Conservation (phyloP, 2,888 invertebrate genomes). For the Lissonota sp. region DNA sequence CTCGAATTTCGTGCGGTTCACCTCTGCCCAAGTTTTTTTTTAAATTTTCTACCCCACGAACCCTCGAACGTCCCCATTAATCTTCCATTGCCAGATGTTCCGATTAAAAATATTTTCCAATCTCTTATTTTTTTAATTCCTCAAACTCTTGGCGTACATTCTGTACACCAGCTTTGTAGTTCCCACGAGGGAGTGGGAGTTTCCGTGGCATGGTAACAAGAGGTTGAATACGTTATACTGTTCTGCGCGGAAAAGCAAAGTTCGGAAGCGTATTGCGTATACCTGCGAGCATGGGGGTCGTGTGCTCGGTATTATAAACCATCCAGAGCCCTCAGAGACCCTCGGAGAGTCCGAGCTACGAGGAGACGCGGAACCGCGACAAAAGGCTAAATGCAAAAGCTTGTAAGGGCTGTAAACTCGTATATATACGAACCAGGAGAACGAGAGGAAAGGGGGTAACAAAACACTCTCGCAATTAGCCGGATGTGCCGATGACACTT, state of each 20-base stretch:
- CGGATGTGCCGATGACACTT: constrained; percentile 80
- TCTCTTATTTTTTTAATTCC: constrained; percentile 19
- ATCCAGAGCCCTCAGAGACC: constrained; percentile 47
- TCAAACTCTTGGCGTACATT: constrained; percentile 26
- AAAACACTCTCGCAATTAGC: constrained; percentile 82
- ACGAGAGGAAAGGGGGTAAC: constrained; percentile 70
- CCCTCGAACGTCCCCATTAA: background rate
- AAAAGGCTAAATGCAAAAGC: constrained; percentile 82
- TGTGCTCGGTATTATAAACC: background rate
- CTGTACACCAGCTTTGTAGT: constrained; percentile 13
- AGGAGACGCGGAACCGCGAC: constrained; percentile 50
- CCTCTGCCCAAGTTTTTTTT: background rate
- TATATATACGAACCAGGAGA: constrained; percentile 71
- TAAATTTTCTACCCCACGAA: background rate
- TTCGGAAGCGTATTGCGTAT: constrained; percentile 49
- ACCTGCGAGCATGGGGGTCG: constrained; percentile 33
- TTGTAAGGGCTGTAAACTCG: constrained; percentile 77
- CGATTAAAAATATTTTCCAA: background rate
- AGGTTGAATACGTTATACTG: constrained; percentile 55
- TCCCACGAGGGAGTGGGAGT: constrained; percentile 16
- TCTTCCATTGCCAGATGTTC: constrained; percentile 4
- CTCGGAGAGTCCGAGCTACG: constrained; percentile 39
- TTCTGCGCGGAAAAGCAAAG: constrained; percentile 63
- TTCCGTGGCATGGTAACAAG: constrained; percentile 31
- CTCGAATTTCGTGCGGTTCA: constrained; percentile 66